phyloP scores from a whole-genome alignment of 2,888 invertebrate genomes.

The Germaria angustata region DNA sequence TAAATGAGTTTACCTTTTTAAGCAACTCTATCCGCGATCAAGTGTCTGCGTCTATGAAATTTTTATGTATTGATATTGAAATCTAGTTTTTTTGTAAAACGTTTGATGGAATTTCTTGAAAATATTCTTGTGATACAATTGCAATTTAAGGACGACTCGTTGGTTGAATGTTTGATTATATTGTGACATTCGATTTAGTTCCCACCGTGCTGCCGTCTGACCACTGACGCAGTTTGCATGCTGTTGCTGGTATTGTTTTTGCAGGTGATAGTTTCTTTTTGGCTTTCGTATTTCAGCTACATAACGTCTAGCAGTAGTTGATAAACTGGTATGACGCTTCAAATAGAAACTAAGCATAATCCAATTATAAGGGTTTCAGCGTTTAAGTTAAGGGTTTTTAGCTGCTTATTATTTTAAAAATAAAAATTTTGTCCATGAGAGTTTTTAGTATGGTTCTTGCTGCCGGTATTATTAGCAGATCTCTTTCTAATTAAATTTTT shows the following conservation, averaged over 20 bases:
- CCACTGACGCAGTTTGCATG: background rate
- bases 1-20: background rate
- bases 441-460: background rate
- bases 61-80: slow-evolving; percentile 29
- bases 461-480: background rate
- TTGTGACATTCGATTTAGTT: slow-evolving; percentile 55
- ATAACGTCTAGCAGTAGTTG: slow-evolving; percentile 69
- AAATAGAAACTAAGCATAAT: slow-evolving; percentile 76
- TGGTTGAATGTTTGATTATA: slow-evolving; percentile 71
- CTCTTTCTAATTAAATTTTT: background rate
- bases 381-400: background rate
- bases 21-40: background rate
- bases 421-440: background rate
- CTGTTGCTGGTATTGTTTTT: background rate
- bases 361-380: slow-evolving; percentile 69
- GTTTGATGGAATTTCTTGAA: slow-evolving; percentile 69
- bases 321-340: slow-evolving; percentile 54
- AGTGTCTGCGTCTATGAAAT: slow-evolving; percentile 13
- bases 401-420: background rate
- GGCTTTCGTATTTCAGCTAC: slow-evolving; percentile 65
- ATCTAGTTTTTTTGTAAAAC: slow-evolving; percentile 44
- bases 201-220: slow-evolving; percentile 9
- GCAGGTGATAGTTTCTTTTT: background rate
- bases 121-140: slow-evolving; percentile 74
- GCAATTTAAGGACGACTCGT: slow-evolving; percentile 71